phyloP scores from a whole-genome alignment of 2,113 vertebrate species.

The Larimichthys crocea region DNA sequence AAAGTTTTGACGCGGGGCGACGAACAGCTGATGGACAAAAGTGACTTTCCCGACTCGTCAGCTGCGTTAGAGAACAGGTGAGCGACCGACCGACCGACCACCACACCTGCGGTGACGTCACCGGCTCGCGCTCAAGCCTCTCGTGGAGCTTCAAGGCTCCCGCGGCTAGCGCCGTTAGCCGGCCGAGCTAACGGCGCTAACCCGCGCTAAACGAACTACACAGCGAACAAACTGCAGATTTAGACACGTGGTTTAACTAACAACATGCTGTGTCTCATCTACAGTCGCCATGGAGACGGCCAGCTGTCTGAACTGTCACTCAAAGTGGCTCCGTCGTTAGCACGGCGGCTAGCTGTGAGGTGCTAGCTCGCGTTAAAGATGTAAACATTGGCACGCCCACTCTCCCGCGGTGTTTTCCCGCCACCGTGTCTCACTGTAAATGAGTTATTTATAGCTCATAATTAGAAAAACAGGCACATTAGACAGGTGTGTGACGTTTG shows the following conservation, averaged over 20 bases:
- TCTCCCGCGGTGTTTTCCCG: background rate
- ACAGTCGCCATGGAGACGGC: background rate
- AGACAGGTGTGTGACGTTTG: background rate
- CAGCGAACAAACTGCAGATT: fast-evolving
- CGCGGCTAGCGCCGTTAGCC: conserved; percentile 28
- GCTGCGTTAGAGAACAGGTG: conserved; percentile 38
- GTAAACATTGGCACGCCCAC: conserved; percentile 70
- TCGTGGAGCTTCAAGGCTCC: background rate
- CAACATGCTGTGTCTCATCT: fast-evolving
- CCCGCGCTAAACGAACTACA: background rate
- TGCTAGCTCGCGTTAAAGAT: background rate
- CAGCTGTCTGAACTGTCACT: background rate
- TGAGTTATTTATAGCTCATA: background rate
- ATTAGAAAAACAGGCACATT: background rate
- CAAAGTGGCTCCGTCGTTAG: conserved; percentile 16
- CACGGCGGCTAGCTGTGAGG: background rate
- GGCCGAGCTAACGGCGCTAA: conserved; percentile 42
- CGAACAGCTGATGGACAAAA: conserved; percentile 50
- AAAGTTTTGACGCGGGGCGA: conserved; percentile 65
- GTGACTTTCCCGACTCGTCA: conserved; percentile 36
- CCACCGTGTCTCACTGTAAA: background rate
- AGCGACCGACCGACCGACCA: background rate
- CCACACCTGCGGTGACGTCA: background rate
- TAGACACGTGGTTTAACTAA: background rate
- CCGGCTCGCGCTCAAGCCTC: background rate